These are phyloP conservation scores for Chymomyza costata DNA, from an alignment of 1,140 invertebrate species.

Conservation along the genomic window DNA sequence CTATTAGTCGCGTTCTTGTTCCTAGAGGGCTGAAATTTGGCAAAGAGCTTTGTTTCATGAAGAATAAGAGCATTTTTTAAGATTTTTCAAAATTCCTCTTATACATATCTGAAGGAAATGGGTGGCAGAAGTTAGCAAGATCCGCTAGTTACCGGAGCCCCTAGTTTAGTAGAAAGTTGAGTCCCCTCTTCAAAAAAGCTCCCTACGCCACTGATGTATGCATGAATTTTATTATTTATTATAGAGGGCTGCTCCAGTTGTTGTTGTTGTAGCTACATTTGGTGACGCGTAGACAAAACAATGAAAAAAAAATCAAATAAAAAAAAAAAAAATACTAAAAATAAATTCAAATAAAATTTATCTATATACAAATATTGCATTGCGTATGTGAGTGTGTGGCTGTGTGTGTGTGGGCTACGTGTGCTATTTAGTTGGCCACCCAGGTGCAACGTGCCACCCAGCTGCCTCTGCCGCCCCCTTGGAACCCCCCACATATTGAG, in stretches of 20 bases:
- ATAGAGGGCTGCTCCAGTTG: too few relatives aligned
- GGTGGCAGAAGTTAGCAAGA: too few relatives aligned
- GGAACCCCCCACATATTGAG: constrained; percentile 16
- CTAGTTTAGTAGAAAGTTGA: too few relatives aligned
- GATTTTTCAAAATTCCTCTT: too few relatives aligned
- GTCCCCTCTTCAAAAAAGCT: too few relatives aligned
- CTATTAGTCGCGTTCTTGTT: too few relatives aligned
- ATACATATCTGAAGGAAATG: too few relatives aligned
- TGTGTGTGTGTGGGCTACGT: constrained; percentile 4
- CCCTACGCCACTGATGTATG: too few relatives aligned
- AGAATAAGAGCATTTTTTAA: too few relatives aligned
- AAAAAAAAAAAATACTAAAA: constrained; percentile 43
- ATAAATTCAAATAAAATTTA: constrained; percentile 67
- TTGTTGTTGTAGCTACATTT: constrained; percentile 49
- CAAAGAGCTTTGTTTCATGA: too few relatives aligned
- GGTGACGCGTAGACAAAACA: constrained; percentile 54
- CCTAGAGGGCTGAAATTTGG: too few relatives aligned
- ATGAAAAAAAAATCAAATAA: constrained; percentile 65
- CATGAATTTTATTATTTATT: constrained; percentile 69
- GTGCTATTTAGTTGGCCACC: constrained; percentile 53
- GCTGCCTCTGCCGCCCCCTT: not conserved
- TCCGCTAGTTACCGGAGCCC: too few relatives aligned
- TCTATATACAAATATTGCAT: constrained; percentile 53
- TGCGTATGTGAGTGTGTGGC: not conserved
- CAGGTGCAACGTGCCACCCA: constrained; percentile 23